Evolutionary conservation across 2,113 vertebrate genomes (phyloP), one percentile per base, ranked within the genome.

Genomic region (Eurypyga helias): DNA sequence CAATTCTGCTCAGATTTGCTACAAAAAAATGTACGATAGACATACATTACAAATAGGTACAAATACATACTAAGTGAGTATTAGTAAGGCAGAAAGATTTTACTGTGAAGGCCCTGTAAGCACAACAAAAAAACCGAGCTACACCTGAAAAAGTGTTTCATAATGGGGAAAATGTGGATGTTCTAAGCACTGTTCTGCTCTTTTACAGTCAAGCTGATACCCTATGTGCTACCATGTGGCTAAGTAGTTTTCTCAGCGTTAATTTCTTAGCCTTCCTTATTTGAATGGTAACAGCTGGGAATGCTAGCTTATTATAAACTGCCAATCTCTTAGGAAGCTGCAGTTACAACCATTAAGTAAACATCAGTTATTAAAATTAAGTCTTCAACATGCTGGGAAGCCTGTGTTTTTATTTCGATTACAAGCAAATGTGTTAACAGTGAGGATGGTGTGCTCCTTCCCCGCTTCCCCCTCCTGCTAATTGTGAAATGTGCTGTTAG

Each of bases 291-390:
- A 96, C 90, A 98, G 93, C 96, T 97, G 87, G 95, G 87, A 97
- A 92, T 70, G 51, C 75, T 94, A 77, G 58, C 70, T 14, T 87
- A 90, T 93, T 92, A 93, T 61, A 93, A 97, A 62, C 92, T 98
- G 97, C 90, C 97, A 97, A 70, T 98, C 97, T 97, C 71, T 91
- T 81, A 38, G 73, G 97, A 97, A 97, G 92, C 83, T 93, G 71
- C 93, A 96, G 96, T 97, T 98, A 96, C 82, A 93, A 96, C 85
- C 62, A 98, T 98, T 98, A 98, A 98, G 96, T 97, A 98, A 97
- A 88, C 94, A 97, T 93, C 87, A 93, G 96, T 97, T 98, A 98
- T 98, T 98, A 97, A 97, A 97, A 93, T 84, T 67, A 91, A 95
- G 93, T 87, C 70, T 76, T 95, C 95, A 94, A 13, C 96, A 95